Base-by-base conservation (phyloP, 2,797 vertebrate genomes). In the Coracias cyanogaster region DNA sequence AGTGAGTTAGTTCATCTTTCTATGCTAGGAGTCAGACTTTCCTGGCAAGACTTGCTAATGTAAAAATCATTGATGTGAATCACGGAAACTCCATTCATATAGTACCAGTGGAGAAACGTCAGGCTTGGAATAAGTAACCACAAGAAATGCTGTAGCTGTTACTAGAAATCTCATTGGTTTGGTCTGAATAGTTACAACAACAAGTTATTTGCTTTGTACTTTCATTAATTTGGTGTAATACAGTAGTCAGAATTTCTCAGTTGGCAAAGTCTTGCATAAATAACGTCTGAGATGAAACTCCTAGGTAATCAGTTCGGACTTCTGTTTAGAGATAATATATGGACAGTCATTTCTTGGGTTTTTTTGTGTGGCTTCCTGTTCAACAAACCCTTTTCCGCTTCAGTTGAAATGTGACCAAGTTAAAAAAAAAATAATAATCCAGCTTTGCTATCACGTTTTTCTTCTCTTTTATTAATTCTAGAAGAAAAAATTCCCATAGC, bases 401-500 rank as follows among this genome's bases (percentile, higher is more conserved):
- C 46, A 2, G 0, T 48, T 89, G 5, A 60, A 58, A 35, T 51
- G 22, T 66, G 41, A 65, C 46, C 33, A 66, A 87, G 22, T 33
- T 21, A 29, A 2, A 58, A 88, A 55, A 77, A 22, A 9, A 19
- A 51, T 87, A 60, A 69, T 25, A 37, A 37, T 39, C 39, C 1
- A n/a, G 10, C 39, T 76, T 86, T 14, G 17, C 54, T 31, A 1
- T 48, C 0, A 8, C 82, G 28, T 86, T 82, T 13, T 49, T 6
- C 17, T 7, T 8, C 6, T 7, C n/a, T 29, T 37, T 33, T 51
- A 69, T 61, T 0, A 48, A 46, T 74, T 89, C 54, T 55, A 95
- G 96, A 49, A 9, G 86, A 76, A 62, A 89, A 43, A 26, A 10
- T 79, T 52, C 92, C 95, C 61, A n/a, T 86, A 31, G 31, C 71